These are phyloP conservation scores for Pachyrhynchus sulphureomaculatus DNA, from an alignment of 1,140 invertebrate genomes.

Conservation along the genomic window DNA sequence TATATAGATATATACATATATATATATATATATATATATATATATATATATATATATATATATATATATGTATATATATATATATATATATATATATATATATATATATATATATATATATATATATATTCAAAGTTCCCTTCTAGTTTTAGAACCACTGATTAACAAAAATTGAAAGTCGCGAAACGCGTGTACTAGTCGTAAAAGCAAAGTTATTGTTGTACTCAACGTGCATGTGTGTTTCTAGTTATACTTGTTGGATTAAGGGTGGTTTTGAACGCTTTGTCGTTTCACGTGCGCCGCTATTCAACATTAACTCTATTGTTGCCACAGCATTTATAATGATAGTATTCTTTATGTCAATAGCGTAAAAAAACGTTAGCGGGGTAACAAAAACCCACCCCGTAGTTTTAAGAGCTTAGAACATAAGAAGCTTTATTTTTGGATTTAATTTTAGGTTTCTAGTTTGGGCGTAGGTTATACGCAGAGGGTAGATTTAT, in stretches of 20 bases:
- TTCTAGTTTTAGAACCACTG: constrained; percentile 13
- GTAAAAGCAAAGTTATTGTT: constrained; percentile 33
- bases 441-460: no score
- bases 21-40: no score
- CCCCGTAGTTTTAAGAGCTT: constrained; percentile 28
- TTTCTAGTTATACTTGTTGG: constrained; percentile 49
- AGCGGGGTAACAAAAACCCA: constrained; percentile 24
- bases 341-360: constrained; percentile 46
- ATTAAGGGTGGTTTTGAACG: constrained; percentile 46
- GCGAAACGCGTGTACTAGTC: constrained; percentile 41
- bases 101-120: no score
- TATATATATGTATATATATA: no score
- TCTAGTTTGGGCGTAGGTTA: no score
- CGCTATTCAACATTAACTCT: constrained; percentile 38
- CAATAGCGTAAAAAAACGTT: constrained; percentile 41
- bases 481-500: no score
- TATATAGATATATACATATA: no score
- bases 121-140: no score
- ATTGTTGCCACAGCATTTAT: constrained; percentile 41
- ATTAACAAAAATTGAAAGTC: constrained; percentile 9
- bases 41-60: no score
- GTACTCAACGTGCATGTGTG: constrained; percentile 35
- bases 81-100: no score
- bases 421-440: background rate
- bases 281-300: constrained; percentile 47